Percentiles rank a stretch among this genome's conserved stretches.
Evolutionary conservation across 2,113 vertebrate genomes (phyloP).

Genomic region (Eonycteris spelaea): DNA sequence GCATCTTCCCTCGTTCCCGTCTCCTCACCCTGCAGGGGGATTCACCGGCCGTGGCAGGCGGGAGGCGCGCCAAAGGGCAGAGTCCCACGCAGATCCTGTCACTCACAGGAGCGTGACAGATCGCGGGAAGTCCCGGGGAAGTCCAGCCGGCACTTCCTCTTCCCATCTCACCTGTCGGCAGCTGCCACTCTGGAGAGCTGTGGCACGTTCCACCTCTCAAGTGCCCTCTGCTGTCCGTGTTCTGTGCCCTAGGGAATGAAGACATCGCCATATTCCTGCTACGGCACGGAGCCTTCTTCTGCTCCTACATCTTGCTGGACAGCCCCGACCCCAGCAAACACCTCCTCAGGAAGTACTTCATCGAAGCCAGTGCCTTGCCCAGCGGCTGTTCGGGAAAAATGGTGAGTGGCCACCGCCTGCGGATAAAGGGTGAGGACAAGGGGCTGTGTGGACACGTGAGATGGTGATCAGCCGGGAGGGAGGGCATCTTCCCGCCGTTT

Average conservation of each 20-base stretch:
- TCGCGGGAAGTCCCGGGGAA: neutral
- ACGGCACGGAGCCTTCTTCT: constrained; percentile 92
- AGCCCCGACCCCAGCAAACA: constrained; percentile 88
- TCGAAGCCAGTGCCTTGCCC: constrained; percentile 75
- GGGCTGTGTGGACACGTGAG: fast-evolving
- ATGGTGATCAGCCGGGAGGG: neutral
- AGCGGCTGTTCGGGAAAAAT: constrained; percentile 71
- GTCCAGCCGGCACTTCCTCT: neutral
- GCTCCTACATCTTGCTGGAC: constrained; percentile 95
- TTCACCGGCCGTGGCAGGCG: neutral
- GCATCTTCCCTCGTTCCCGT: neutral
- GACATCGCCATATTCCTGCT: constrained; percentile 92
- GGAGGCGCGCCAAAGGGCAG: neutral
- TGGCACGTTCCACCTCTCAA: fast-evolving
- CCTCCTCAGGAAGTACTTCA: constrained; percentile 88
- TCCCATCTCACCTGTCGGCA: neutral
- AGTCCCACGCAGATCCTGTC: neutral
- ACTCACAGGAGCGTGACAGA: fast-evolving
- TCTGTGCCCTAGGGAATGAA: constrained; percentile 86
- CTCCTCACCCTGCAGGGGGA: neutral
- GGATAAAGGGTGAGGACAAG: too few species aligned
- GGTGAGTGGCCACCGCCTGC: constrained; percentile 70
- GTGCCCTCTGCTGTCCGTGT: neutral
- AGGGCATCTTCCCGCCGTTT: neutral
- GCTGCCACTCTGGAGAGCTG: neutral